These are phyloP conservation scores for Excalfactoria chinensis DNA, from an alignment of 2,113 vertebrate species.

Conservation along the genomic window DNA sequence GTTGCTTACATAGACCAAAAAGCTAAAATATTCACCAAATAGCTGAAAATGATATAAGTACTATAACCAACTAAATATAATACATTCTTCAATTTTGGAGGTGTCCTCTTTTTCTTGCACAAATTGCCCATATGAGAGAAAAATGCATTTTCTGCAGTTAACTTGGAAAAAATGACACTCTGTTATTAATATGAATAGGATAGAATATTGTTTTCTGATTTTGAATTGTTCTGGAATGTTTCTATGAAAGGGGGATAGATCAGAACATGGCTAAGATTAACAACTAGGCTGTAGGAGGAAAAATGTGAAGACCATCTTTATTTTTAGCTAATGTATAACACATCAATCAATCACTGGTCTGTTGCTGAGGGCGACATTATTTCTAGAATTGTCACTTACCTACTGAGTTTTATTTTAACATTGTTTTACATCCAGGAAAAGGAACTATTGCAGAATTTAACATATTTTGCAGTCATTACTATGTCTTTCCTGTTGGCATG, in stretches of 20 bases:
- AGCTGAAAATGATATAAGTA: neutral
- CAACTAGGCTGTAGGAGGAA: neutral
- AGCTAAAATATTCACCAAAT: no score
- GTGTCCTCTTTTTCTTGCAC: neutral
- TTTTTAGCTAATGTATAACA: constrained; percentile 48
- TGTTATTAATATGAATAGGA: neutral
- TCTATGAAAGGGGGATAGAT: neutral
- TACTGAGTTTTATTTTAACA: neutral
- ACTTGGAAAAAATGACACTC: neutral
- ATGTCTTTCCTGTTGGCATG: neutral
- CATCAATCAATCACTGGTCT: constrained; percentile 24
- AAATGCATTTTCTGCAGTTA: neutral
- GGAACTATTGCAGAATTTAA: neutral
- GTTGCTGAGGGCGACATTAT: neutral
- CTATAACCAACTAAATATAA: neutral
- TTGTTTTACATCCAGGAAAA: neutral
- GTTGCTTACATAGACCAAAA: neutral
- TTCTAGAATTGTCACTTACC: neutral
- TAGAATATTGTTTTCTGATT: neutral
- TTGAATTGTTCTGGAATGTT: neutral
- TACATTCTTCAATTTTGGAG: neutral
- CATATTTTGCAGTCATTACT: neutral
- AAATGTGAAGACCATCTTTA: constrained; percentile 6
- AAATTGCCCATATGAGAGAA: neutral
- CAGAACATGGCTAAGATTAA: constrained; percentile 13